Base-by-base conservation (phyloP, 2,888 invertebrate species). In the Allygus modestus region DNA sequence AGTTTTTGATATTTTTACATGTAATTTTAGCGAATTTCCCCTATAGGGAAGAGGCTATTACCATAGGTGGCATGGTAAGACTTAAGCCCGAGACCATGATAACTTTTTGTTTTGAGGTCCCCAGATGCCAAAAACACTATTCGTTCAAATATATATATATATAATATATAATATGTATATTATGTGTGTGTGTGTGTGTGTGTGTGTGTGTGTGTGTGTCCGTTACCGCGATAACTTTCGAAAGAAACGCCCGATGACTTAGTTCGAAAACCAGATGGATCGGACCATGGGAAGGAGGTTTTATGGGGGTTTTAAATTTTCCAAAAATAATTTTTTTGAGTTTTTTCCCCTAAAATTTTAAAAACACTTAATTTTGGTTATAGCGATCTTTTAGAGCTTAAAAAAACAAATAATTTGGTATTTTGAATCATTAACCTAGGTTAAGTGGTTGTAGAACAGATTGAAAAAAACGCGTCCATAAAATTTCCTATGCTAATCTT, bases 11-110 rank as follows among this genome's bases (percentile, higher is more conserved):
- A 54, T 54, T 20, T 54, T 20, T 54, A 54, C 20, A 54, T 54
- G 20, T 54, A 54, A 20, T 1, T 54, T 20, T 54, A n/a, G n/a
- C n/a, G n/a, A n/a, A n/a, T n/a, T n/a, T n/a, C n/a, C n/a, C n/a
- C n/a, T n/a, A n/a, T n/a, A n/a, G n/a, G n/a, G n/a, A n/a, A n/a
- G n/a, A n/a, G n/a, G n/a, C n/a, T n/a, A n/a, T n/a, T n/a, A n/a
- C n/a, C n/a, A n/a, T n/a, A n/a, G n/a, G n/a, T n/a, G n/a, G n/a
- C 54, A 54, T 54, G 54, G 54, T 54, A 54, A 54, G 54, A 54
- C 54, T 11, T 54, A 54, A 54, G 54, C 54, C 54, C 54, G 54
- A 15, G 54, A 54, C 54, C 54, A 54, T 23, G 20, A 12, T 54
- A 54, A 5, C 15, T 23, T 54, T 54, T 54, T 20, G 23, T 54